Conservation (phyloP, 2,888 invertebrate species). For the Molanna angustata region DNA sequence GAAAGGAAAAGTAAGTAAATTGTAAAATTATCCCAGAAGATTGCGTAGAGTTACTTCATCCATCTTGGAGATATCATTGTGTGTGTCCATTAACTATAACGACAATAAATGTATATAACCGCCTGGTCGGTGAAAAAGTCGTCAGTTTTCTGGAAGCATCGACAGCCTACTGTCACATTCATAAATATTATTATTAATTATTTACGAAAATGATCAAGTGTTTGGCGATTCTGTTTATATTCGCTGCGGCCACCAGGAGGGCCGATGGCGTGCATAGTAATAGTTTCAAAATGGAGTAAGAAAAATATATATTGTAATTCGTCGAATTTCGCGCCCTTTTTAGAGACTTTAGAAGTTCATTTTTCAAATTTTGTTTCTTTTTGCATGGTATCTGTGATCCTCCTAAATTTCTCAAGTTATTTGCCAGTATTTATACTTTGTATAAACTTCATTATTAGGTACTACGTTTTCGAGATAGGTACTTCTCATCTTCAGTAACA, state of each 20-base stretch:
- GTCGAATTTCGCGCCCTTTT: no score
- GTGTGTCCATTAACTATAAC: slow-evolving; percentile 16
- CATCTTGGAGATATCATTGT: slow-evolving; percentile 14
- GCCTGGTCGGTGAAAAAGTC: not conserved
- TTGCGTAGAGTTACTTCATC: slow-evolving; percentile 16
- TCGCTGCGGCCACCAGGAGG: no score
- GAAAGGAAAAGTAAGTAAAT: slow-evolving; percentile 13
- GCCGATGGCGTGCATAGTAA: slow-evolving; percentile 9
- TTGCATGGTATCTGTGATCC: no score
- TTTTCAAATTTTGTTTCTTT: not conserved
- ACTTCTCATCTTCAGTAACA: no score
- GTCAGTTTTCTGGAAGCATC: slow-evolving; percentile 4
- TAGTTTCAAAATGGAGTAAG: slow-evolving; percentile 8
- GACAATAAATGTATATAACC: slow-evolving; percentile 17
- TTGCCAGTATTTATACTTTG: no score
- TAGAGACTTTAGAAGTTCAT: no score
- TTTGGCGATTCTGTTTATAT: no score
- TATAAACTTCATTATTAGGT: no score
- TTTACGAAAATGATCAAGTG: no score
- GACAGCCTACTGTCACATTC: not conserved
- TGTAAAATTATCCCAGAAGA: slow-evolving; percentile 5
- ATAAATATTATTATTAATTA: no score
- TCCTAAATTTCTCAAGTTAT: no score
- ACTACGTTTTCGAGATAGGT: no score
- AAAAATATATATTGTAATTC: not conserved